Base-by-base conservation (phyloP, 2,888 invertebrate genomes). In the Muscina levida region DNA sequence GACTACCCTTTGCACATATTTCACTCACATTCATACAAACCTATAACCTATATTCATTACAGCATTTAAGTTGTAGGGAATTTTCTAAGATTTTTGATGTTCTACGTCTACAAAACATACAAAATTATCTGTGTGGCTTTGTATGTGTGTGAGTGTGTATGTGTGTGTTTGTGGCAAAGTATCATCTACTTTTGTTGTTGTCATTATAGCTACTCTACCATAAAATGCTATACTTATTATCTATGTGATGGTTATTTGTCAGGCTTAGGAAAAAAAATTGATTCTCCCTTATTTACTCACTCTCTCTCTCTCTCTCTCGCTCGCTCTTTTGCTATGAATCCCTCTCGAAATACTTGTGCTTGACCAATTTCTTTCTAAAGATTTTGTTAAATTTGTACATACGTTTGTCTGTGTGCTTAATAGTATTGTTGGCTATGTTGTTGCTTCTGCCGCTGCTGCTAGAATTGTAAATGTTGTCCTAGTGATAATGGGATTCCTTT, bases 161-260 rank as follows among this genome's bases (percentile, higher is more conserved):
- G 42, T n/a, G n/a, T n/a, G n/a, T n/a, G n/a, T n/a, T n/a, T n/a
- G n/a, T n/a, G n/a, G n/a, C n/a, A n/a, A n/a, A n/a, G n/a, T n/a
- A n/a, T n/a, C n/a, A n/a, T n/a, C n/a, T 31, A 31, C 8, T 31
- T 31, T 68, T 48, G 48, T 68, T 10, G 22, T 57, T 56, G 42
- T 42, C 39, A 51, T 44, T 56, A 15, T 37, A 37, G 37, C 31
- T 37, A 59, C 17, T 19, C 59, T 56, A 3, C 10, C 56, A 56
- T 59, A 62, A 62, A 42, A 62, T 62, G 22, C 11, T 42, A n/a
- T 22, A 62, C 62, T 42, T 62, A 42, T 62, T 62, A 62, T 62
- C 62, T 22, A 22, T 62, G 62, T 42, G 22, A 39, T 62, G 62
- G 62, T 62, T 62, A 42, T 62, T 62, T 62, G 62, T 62, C 62